Conservation (phyloP, 2,888 invertebrate species). For the Heliconius cydno region DNA sequence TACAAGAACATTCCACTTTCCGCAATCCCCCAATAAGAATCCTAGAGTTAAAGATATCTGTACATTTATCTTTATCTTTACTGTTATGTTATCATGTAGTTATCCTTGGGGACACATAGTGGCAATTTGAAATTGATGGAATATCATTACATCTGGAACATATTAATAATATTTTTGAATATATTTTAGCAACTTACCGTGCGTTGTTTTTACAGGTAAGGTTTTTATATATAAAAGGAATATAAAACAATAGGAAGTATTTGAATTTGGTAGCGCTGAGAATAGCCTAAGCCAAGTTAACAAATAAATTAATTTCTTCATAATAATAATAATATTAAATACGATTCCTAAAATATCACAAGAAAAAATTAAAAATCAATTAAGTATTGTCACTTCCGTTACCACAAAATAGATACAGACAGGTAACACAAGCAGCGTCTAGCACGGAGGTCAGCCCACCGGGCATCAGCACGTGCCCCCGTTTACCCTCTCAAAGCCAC, state of each 20-base stretch:
- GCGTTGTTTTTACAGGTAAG: too few species aligned
- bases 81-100: slow-evolving; percentile 37
- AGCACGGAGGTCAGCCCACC: slow-evolving; percentile 59
- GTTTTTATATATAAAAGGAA: background rate
- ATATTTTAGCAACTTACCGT: background rate
- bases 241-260: background rate
- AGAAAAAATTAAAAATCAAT: background rate
- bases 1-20: slow-evolving; percentile 16
- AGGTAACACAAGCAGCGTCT: slow-evolving; percentile 24
- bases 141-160: slow-evolving; percentile 7
- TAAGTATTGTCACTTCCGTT: background rate
- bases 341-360: background rate
- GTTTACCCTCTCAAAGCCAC: slow-evolving; percentile 63
- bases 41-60: slow-evolving; percentile 26
- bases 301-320: background rate
- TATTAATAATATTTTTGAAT: background rate
- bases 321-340: background rate
- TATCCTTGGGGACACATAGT: slow-evolving; percentile 19
- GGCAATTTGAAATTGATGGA: slow-evolving; percentile 19
- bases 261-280: background rate
- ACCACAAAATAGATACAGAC: slow-evolving; percentile 8
- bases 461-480: slow-evolving; percentile 66
- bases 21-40: slow-evolving; percentile 35
- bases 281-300: background rate
- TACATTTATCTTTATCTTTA: slow-evolving; percentile 38